Percentiles rank a stretch among this genome's conserved stretches.
phyloP scores from a whole-genome alignment of 1,140 invertebrate species.

The Neodiprion fabricii region DNA sequence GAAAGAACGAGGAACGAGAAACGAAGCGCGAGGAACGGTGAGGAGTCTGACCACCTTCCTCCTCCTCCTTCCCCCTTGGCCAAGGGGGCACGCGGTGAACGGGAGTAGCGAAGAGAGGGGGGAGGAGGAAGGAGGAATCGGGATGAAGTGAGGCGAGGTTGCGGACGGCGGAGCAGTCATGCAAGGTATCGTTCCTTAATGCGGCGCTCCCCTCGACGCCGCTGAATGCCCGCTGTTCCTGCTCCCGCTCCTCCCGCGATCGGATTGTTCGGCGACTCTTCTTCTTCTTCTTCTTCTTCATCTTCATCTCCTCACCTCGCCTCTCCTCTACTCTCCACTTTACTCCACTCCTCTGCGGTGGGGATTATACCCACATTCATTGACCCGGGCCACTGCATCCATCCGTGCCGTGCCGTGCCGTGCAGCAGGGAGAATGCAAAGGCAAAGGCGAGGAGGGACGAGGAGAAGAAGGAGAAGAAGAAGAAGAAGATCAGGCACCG shows the following conservation, averaged over 20 bases:
- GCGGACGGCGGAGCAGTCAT: conserved; percentile 10
- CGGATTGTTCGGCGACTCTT: background rate
- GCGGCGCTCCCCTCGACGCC: conserved; percentile 24
- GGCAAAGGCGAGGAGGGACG: background rate
- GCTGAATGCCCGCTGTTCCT: conserved; percentile 17
- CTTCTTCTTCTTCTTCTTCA: no score
- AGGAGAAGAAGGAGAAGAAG: background rate
- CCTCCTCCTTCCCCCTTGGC: background rate
- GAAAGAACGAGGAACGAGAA: conserved; percentile 34
- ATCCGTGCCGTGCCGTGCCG: background rate
- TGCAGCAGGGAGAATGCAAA: conserved; percentile 21
- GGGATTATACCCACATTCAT: conserved; percentile 15
- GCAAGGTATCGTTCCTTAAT: conserved; percentile 16
- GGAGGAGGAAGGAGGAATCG: conserved; percentile 32
- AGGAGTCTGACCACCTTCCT: conserved; percentile 30
- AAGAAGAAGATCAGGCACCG: no score
- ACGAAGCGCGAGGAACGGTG: conserved; percentile 30
- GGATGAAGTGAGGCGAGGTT: conserved; percentile 34
- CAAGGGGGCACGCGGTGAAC: conserved; percentile 18
- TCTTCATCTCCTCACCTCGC: no score
- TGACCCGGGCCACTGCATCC: background rate
- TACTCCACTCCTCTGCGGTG: conserved; percentile 34
- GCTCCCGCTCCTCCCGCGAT: background rate
- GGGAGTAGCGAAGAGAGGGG: conserved; percentile 35
- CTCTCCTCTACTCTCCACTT: background rate